A percentile compares a stretch with the other conserved stretches of the same genome.
Conservation (phyloP, 2,888 invertebrate species). For the Gastracanthus pulcherrimus region DNA sequence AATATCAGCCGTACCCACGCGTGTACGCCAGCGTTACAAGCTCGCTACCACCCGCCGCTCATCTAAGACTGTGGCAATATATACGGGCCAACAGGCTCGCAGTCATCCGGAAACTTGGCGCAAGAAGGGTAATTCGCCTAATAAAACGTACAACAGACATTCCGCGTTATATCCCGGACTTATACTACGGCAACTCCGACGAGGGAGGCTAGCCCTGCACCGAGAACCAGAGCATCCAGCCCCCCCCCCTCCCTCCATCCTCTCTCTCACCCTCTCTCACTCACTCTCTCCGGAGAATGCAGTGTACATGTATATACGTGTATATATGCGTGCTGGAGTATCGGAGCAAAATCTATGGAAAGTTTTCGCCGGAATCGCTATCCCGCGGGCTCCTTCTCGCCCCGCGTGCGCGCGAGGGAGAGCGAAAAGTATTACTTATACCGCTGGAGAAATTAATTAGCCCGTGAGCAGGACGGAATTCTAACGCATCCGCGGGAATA, state of each 20-base stretch:
- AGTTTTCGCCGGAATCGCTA: neutral
- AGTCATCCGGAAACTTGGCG: conserved; percentile 22
- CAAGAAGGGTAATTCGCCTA: conserved; percentile 41
- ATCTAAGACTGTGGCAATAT: neutral
- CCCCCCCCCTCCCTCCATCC: neutral
- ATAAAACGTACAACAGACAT: conserved; percentile 47
- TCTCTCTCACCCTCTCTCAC: neutral
- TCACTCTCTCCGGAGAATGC: neutral
- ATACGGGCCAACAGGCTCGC: neutral
- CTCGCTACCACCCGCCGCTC: neutral
- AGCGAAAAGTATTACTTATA: neutral
- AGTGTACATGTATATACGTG: too few species aligned
- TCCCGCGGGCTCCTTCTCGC: too few species aligned
- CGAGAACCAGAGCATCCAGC: too few species aligned
- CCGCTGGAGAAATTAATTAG: conserved; percentile 24
- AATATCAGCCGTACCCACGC: neutral
- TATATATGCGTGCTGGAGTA: neutral
- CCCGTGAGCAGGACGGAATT: neutral
- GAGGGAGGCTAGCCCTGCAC: too few species aligned
- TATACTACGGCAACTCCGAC: too few species aligned
- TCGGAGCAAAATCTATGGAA: conserved; percentile 12
- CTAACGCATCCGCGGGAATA: neutral
- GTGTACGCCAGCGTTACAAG: neutral
- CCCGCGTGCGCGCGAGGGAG: neutral
- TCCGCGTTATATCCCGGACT: neutral